These are phyloP conservation scores for Struthio camelus DNA, from an alignment of 2,113 vertebrate species.

Conservation along the genomic window DNA sequence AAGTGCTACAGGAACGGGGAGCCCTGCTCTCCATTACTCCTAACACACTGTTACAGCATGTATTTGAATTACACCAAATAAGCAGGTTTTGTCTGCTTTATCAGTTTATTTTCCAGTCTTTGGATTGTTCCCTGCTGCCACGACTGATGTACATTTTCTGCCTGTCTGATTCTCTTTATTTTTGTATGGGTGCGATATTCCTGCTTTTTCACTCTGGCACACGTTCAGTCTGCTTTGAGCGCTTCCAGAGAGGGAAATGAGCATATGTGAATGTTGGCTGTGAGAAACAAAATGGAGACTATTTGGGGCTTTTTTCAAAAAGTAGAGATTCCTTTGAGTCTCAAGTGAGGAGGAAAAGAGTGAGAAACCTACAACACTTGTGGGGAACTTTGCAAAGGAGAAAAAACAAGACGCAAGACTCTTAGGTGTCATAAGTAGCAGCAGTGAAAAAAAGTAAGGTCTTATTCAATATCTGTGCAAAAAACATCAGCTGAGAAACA, in stretches of 20 bases:
- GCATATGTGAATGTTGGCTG: background rate
- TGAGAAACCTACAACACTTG: background rate
- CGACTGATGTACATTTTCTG: background rate
- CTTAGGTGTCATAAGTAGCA: background rate
- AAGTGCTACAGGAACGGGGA: background rate
- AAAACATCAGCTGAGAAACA: background rate
- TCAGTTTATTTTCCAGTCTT: background rate
- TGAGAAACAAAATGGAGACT: background rate
- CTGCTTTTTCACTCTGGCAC: background rate
- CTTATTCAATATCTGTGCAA: background rate
- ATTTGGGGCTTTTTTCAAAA: background rate
- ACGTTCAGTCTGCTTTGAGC: background rate
- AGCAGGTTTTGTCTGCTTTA: background rate
- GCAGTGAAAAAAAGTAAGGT: background rate
- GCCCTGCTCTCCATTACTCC: background rate
- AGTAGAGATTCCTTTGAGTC: background rate
- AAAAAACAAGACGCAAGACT: background rate
- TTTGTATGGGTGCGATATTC: background rate
- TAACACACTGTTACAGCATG: background rate
- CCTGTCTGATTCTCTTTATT: background rate
- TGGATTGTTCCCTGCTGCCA: background rate
- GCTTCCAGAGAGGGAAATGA: background rate
- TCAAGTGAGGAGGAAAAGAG: background rate
- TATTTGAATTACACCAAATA: background rate
- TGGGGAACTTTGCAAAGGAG: background rate